Evolutionary conservation across 2,113 vertebrate genomes (phyloP).

Genomic region (Atherinomorus stipes): DNA sequence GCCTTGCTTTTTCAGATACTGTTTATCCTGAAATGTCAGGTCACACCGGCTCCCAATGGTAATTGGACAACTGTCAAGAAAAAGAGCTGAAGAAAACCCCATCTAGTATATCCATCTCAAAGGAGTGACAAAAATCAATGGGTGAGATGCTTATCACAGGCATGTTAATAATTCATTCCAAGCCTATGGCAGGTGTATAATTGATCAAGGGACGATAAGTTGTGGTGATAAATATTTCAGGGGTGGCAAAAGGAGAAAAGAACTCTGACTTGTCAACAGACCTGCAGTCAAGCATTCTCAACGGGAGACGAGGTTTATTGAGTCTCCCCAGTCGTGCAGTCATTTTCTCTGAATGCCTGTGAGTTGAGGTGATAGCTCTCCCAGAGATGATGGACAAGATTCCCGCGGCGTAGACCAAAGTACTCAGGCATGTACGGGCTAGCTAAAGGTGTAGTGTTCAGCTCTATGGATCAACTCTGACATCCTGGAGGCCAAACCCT

Average conservation of each 20-base stretch:
- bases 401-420: conserved; percentile 61
- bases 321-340: conserved; percentile 50
- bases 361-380: conserved; percentile 46
- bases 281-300: conserved; percentile 29
- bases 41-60: conserved; percentile 10
- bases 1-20: not conserved
- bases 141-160: conserved; percentile 72
- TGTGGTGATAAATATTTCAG: conserved; percentile 82
- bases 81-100: conserved; percentile 61
- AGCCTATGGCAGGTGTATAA: conserved; percentile 74
- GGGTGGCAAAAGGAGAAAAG: conserved; percentile 41
- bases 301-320: conserved; percentile 48
- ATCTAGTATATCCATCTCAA: conserved; percentile 74
- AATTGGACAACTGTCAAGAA: conserved; percentile 53
- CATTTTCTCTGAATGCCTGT: conserved; percentile 65
- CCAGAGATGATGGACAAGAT: conserved; percentile 56
- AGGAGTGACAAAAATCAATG: conserved; percentile 80
- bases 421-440: conserved; percentile 45
- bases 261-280: conserved; percentile 47
- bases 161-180: conserved; percentile 80
- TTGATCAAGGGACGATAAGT: conserved; percentile 80
- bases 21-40: conserved; percentile 31
- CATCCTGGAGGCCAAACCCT: conserved; percentile 34
- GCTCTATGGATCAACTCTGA: conserved; percentile 47
- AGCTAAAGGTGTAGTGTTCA: conserved; percentile 35